A percentile compares a stretch with the other conserved stretches of the same genome.
Evolutionary conservation across 2,888 invertebrate genomes (phyloP).

Genomic region (Tinea trinotella): DNA sequence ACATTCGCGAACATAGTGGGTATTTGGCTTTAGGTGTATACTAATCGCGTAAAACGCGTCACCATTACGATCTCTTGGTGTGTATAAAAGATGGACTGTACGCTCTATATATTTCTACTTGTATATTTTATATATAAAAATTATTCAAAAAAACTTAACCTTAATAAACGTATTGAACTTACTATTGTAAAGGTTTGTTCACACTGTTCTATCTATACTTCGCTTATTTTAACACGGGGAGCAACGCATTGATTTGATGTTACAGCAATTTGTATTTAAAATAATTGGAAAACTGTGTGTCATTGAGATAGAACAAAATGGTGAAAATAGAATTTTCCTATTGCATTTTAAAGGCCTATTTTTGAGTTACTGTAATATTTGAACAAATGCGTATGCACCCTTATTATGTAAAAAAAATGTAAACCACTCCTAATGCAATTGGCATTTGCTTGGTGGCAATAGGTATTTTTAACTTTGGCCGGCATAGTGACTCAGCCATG

Average conservation of each 20-base stretch:
- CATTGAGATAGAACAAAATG: too few relatives aligned
- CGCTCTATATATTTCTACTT: slow-evolving; percentile 12
- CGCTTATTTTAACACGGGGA: slow-evolving; percentile 1
- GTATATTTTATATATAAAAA: slow-evolving; percentile 8
- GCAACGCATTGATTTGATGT: not conserved
- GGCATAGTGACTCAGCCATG: too few relatives aligned
- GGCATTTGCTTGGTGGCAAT: too few relatives aligned
- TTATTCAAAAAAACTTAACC: not conserved
- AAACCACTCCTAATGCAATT: too few relatives aligned
- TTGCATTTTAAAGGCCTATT: not conserved
- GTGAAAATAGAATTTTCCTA: too few relatives aligned
- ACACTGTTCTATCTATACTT: slow-evolving; percentile 12
- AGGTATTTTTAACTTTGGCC: too few relatives aligned
- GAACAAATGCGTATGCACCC: not conserved
- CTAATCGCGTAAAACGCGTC: not conserved
- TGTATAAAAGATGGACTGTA: not conserved
- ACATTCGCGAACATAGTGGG: not conserved
- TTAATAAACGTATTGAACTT: slow-evolving; percentile 3
- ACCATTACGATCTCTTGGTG: slow-evolving; percentile 8
- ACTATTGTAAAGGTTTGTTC: slow-evolving; percentile 8
- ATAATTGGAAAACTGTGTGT: too few relatives aligned
- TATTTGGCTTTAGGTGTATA: not conserved
- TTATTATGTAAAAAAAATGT: not conserved
- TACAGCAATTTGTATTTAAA: slow-evolving; percentile 4
- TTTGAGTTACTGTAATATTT: not conserved